These are phyloP conservation scores for Meiosimyza platycephala DNA, from an alignment of 2,888 invertebrate species.

Conservation along the genomic window DNA sequence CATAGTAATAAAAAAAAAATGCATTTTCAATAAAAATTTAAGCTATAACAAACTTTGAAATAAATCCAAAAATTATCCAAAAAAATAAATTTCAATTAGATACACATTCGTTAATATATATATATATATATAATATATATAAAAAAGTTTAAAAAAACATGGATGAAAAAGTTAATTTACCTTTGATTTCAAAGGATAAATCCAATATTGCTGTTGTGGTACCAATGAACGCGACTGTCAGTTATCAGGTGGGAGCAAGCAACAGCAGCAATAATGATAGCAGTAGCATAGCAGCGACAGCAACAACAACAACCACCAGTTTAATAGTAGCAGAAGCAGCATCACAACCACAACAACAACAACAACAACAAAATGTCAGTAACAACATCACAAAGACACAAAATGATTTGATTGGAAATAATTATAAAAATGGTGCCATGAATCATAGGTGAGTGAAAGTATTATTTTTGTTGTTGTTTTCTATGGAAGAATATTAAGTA, in stretches of 20 bases:
- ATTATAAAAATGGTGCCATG: conserved; percentile 54
- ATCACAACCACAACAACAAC: conserved; percentile 29
- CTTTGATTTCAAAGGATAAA: conserved; percentile 55
- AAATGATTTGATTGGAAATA: conserved; percentile 54
- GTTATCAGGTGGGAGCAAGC: conserved; percentile 27
- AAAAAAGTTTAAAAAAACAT: conserved; percentile 41
- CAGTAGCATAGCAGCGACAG: conserved; percentile 41
- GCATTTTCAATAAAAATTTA: conserved; percentile 21
- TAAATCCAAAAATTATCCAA: conserved; percentile 16
- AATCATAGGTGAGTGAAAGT: conserved; percentile 53
- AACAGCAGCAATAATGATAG: conserved; percentile 31
- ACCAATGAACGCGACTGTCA: conserved; percentile 40
- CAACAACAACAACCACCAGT: conserved; percentile 46
- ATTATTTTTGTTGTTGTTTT: background rate
- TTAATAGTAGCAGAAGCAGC: conserved; percentile 39
- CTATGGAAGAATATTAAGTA: background rate
- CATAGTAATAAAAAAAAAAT: conserved; percentile 6
- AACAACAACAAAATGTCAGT: conserved; percentile 39
- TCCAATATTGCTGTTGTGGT: conserved; percentile 53
- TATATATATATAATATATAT: conserved; percentile 13
- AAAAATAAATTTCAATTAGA: conserved; percentile 9
- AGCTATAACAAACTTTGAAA: background rate
- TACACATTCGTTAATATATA: background rate
- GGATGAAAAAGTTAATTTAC: conserved; percentile 58
- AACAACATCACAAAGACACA: conserved; percentile 43